Base-by-base conservation (phyloP, 2,888 invertebrate species). In the Marronus borbonicus region DNA sequence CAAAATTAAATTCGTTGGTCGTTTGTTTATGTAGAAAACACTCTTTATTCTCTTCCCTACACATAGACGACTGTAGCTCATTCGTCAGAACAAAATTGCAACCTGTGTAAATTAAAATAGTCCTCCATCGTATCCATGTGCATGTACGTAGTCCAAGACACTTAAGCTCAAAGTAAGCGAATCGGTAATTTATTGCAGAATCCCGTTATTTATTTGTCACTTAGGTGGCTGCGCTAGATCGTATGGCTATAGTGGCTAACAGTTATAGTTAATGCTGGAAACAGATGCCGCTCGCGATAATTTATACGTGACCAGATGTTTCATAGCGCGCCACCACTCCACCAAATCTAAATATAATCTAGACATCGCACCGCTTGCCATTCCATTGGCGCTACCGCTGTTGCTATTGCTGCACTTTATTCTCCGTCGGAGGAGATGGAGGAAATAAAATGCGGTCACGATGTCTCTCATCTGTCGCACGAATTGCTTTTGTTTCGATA, bases 221-320 rank as follows among this genome's bases (percentile, higher is more conserved):
- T 79, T 79, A 76, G 76, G 79, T 78, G 52, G 52, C 52, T 52
- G 17, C 55, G 68, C 60, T 39, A 55, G 58, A 20, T 12, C 24
- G 44, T 60, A 20, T 3, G 49, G 75, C 60, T 24, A 52, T 17
- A n/a, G 52, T 17, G 52, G 52, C 52, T n/a, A 52, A 52, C n/a
- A 12, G 44, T 44, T 44, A 52, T n/a, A 52, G 36, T 70, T 58
- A 55, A 62, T 72, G 64, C 72, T 55, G 31, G 55, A 49, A 64
- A 70, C 79, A 79, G 76, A 76, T 79, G 79, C 52, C 60, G 24
- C 36, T 39, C 55, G 68, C 50, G 36, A 65, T 79, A 79, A 79
- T 79, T 79, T 79, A 79, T 76, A 72, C 55, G 65, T 58, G 76
- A 20, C 79, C 79, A 79, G 79, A 79, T 79, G 79, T 70, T 76